These are phyloP conservation scores for Drosophila hydei DNA, from an alignment of 1,140 invertebrate genomes.

Conservation along the genomic window DNA sequence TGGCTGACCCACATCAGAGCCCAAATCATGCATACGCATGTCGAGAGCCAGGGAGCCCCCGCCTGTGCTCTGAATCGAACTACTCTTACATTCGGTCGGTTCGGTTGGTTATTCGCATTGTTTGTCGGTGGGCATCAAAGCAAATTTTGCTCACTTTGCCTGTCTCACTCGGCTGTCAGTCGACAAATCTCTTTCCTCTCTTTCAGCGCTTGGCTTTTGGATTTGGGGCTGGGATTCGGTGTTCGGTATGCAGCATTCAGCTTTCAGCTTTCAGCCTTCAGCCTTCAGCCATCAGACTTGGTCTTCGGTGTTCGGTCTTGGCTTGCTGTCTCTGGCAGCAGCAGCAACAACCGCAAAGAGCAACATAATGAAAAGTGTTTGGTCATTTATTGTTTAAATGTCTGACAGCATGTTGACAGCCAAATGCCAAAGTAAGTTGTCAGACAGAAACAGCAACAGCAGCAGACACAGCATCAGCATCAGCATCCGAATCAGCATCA, in stretches of 20 bases:
- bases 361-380: conserved; percentile 82
- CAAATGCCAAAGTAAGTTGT: conserved; percentile 82
- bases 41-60: conserved; percentile 26
- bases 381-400: conserved; percentile 82
- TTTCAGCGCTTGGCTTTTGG: conserved; percentile 5
- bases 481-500: conserved; percentile 29
- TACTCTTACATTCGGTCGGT: conserved; percentile 2
- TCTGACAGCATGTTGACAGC: conserved; percentile 79
- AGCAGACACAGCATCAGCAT: conserved; percentile 17
- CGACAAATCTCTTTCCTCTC: conserved; percentile 47
- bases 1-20: conserved; percentile 68
- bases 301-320: conserved; percentile 21
- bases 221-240: conserved; percentile 1
- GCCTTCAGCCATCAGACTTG: conserved; percentile 1
- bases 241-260: too few species aligned
- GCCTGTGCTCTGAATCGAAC: conserved; percentile 10
- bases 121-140: conserved; percentile 47
- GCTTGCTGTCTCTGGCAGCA: conserved; percentile 36
- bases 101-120: conserved; percentile 29
- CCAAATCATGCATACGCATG: conserved; percentile 54
- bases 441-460: conserved; percentile 52
- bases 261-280: neutral
- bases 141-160: conserved; percentile 44
- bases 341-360: conserved; percentile 71
- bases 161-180: conserved; percentile 20